A percentile compares a stretch with the other conserved stretches of the same genome.
Evolutionary conservation across 2,113 vertebrate species (phyloP).

Genomic region (Ictalurus furcatus): DNA sequence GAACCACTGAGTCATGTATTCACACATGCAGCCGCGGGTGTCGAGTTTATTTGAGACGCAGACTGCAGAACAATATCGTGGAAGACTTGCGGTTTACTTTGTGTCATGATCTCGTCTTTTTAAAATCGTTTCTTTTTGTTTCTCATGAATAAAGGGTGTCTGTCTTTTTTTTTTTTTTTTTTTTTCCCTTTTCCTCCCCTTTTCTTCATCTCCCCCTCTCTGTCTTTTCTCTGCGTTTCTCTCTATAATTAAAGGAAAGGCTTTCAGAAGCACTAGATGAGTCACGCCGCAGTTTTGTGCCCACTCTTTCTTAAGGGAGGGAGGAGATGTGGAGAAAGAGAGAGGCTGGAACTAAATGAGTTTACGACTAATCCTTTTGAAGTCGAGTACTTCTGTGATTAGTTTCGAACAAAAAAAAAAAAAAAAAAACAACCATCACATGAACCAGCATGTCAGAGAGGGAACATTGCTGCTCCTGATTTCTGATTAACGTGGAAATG

Average conservation of each 20-base stretch:
- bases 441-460: neutral
- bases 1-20: slow-evolving; percentile 6
- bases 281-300: slow-evolving; percentile 54
- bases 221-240: slow-evolving; percentile 11
- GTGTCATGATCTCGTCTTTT: slow-evolving; percentile 12
- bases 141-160: neutral
- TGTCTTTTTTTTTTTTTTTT: neutral
- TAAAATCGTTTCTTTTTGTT: neutral
- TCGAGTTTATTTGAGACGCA: neutral
- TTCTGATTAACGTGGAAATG: neutral
- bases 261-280: slow-evolving; percentile 44
- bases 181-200: neutral
- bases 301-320: slow-evolving; percentile 43
- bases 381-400: slow-evolving; percentile 11
- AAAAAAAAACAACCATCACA: no score
- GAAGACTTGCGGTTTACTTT: slow-evolving; percentile 10
- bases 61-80: neutral
- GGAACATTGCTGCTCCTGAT: neutral
- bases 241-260: slow-evolving; percentile 52
- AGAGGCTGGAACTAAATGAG: slow-evolving; percentile 16
- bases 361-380: slow-evolving; percentile 5
- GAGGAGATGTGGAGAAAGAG: slow-evolving; percentile 23
- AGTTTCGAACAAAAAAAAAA: neutral
- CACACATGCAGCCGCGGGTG: slow-evolving; percentile 3
- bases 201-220: slow-evolving; percentile 9